Evolutionary conservation across 2,888 invertebrate genomes (phyloP), one percentile per base, ranked within the genome.

Genomic region (Margaritifera margaritifera): DNA sequence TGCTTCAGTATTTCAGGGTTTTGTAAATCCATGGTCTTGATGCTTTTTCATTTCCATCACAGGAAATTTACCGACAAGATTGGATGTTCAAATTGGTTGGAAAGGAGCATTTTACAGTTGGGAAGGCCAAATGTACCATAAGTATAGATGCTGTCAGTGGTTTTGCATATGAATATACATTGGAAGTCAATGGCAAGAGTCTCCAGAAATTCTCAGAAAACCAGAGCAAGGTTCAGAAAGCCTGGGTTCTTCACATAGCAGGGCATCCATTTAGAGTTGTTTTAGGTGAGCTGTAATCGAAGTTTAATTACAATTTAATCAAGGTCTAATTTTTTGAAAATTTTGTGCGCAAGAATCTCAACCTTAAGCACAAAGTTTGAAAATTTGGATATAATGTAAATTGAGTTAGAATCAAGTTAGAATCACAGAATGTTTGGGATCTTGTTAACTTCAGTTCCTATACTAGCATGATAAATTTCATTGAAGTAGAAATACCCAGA

Each of bases 61-160:
- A 95, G 94, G 95, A 95, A 89, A 91, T 94, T 5, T 79, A 94
- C 19, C 91, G 93, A 22, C 92, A 93, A 73, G 96, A 97, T 70
- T 97, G 96, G 95, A 95, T 97, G 95, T 97, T 97, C 88, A 95
- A 95, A 84, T 89, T 97, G 60, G 96, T 97, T 0, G 97, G 97
- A 1, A 93, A 94, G 79, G 96, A 97, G 89, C 90, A 92, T 15
- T 95, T 97, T 87, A 91, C 91, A 57, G 92, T 96, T 57, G 94
- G 94, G 2, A 88, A 87, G 53, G 80, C 90, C 2, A 90, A 89
- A 64, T 92, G 92, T 79, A 84, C 87, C 22, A 91, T 93, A 64
- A 88, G 89, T 59, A 92, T 93, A 20, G 92, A 92, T 75, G 92
- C 93, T 19, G 90, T 92, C 50, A 92, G 92, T 82, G 93, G 93